phyloP scores from a whole-genome alignment of 2,888 invertebrate species.

The Drosophila monieri region DNA sequence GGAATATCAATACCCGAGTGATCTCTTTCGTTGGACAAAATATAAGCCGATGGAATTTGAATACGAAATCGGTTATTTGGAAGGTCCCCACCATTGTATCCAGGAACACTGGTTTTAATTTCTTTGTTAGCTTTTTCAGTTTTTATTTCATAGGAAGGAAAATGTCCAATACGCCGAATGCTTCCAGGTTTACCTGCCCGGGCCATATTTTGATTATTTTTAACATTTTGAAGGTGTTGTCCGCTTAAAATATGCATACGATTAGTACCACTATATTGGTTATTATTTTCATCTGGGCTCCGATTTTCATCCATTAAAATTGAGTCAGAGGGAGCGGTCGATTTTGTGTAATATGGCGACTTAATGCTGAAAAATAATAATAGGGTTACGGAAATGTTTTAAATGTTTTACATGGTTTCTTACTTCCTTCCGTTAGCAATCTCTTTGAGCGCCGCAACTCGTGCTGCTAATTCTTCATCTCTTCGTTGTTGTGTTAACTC shows the following conservation, averaged over 20 bases:
- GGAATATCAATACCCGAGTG: conserved; percentile 56
- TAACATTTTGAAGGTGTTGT: conserved; percentile 24
- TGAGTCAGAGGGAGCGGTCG: conserved; percentile 49
- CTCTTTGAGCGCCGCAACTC: conserved; percentile 87
- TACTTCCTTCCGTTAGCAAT: conserved; percentile 86
- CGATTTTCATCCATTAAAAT: conserved; percentile 78
- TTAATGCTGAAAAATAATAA: conserved; percentile 47
- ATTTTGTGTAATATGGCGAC: conserved; percentile 44
- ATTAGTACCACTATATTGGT: conserved; percentile 53
- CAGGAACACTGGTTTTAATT: conserved; percentile 31
- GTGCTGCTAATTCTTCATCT: conserved; percentile 89
- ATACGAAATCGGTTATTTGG: conserved; percentile 24
- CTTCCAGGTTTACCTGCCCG: conserved; percentile 29
- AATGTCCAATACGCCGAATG: conserved; percentile 48
- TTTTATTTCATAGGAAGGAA: conserved; percentile 17
- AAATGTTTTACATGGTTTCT: conserved; percentile 49
- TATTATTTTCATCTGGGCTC: conserved; percentile 66
- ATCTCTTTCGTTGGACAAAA: conserved; percentile 31
- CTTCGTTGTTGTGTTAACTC: conserved; percentile 90
- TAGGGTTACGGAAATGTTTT: too few relatives aligned
- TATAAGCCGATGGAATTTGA: conserved; percentile 37
- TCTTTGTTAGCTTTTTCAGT: conserved; percentile 14
- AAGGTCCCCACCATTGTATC: conserved; percentile 17
- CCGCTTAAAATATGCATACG: conserved; percentile 55
- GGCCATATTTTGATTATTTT: conserved; percentile 25